Evolutionary conservation across 2,888 invertebrate species (phyloP).

Genomic region (Caenorhabditis japonica): DNA sequence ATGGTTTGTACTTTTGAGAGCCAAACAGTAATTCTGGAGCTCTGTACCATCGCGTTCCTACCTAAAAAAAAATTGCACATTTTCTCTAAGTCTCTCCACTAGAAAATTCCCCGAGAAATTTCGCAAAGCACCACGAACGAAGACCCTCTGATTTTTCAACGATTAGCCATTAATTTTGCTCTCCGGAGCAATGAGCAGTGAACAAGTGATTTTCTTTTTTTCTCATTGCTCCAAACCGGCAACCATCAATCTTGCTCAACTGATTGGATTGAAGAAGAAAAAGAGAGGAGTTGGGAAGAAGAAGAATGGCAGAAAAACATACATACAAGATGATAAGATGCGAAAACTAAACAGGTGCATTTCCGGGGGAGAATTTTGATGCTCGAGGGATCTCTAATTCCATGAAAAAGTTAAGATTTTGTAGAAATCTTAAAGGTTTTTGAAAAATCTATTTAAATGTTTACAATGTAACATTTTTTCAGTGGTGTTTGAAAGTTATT

Average conservation of each 20-base stretch:
- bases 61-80: conserved; percentile 37
- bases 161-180: conserved; percentile 26
- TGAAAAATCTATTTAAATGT: too few species aligned
- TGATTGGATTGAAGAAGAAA: conserved; percentile 33
- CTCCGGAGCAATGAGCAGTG: too few species aligned
- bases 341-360: conserved; percentile 31
- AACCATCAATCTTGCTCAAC: conserved; percentile 56
- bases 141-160: conserved; percentile 37
- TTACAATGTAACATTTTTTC: too few species aligned
- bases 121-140: too few species aligned
- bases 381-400: background rate
- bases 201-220: conserved; percentile 22
- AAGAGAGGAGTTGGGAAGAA: conserved; percentile 17
- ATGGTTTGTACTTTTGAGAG: conserved; percentile 52
- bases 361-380: conserved; percentile 1
- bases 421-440: background rate
- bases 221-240: background rate
- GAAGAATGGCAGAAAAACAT: too few species aligned
- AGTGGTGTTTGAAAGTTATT: too few species aligned
- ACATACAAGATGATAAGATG: too few species aligned
- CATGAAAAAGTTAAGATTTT: conserved; percentile 11
- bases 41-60: conserved; percentile 71
- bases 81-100: conserved; percentile 6
- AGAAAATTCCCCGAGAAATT: conserved; percentile 5
- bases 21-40: conserved; percentile 73